Conservation (phyloP, 1,140 invertebrate species). For the Drosophila suzukii region DNA sequence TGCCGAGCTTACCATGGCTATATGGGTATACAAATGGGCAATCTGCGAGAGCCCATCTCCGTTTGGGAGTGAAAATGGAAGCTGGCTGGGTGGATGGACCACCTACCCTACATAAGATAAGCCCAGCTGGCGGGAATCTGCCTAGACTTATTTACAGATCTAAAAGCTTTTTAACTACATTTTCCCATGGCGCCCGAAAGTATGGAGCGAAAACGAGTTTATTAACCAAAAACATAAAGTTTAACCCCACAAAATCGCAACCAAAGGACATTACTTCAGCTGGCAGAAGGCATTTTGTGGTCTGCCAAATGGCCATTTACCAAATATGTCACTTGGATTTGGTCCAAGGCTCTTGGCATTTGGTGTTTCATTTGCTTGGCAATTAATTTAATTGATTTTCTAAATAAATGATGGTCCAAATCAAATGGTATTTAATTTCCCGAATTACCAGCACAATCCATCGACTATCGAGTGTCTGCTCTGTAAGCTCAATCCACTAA, state of each 20-base stretch:
- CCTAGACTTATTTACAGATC: background rate
- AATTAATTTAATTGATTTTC: slow-evolving; percentile 32
- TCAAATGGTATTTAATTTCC: slow-evolving; percentile 28
- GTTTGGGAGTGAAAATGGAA: background rate
- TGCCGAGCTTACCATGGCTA: slow-evolving; percentile 21
- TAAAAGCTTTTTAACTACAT: slow-evolving; percentile 16
- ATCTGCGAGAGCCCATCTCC: slow-evolving; percentile 23
- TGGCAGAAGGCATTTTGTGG: slow-evolving; percentile 10
- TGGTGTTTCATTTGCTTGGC: slow-evolving; percentile 5
- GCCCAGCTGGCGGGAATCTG: background rate
- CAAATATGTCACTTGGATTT: slow-evolving; percentile 13
- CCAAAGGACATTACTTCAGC: slow-evolving; percentile 4
- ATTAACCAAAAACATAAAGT: too few relatives aligned
- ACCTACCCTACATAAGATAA: slow-evolving; percentile 13
- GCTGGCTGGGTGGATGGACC: slow-evolving; percentile 3
- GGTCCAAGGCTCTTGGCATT: slow-evolving; percentile 6
- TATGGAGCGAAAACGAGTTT: slow-evolving; percentile 2
- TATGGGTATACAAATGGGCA: slow-evolving; percentile 17
- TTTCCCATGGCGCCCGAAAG: slow-evolving; percentile 16
- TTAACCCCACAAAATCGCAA: background rate
- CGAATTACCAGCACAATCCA: slow-evolving; percentile 20
- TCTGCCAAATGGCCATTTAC: slow-evolving; percentile 23
- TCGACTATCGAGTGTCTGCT: slow-evolving; percentile 15
- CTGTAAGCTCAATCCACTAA: slow-evolving; percentile 22
- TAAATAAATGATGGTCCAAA: slow-evolving; percentile 25